Percentiles rank a stretch among this genome's conserved stretches.
These are phyloP conservation scores for Gila orcuttii DNA, from an alignment of 2,113 vertebrate genomes.

Conservation along the genomic window DNA sequence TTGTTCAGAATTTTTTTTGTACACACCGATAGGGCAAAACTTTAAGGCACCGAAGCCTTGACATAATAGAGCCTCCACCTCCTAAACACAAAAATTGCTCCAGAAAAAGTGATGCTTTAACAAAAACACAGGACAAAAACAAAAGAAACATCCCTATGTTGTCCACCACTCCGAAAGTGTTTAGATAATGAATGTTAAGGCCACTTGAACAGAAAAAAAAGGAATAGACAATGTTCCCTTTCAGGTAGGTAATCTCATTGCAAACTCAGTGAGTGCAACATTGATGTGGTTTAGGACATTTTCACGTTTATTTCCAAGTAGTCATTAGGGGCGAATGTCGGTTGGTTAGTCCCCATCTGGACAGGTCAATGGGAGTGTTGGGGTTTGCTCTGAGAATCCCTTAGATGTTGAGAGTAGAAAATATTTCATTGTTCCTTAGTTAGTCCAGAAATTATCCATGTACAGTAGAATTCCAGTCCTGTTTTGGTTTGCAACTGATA, in stretches of 20 bases:
- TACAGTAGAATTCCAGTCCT: slow-evolving; percentile 61
- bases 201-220: slow-evolving; percentile 77
- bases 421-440: slow-evolving; percentile 34
- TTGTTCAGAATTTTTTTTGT: slow-evolving; percentile 52
- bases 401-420: slow-evolving; percentile 12
- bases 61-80: slow-evolving; percentile 83
- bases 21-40: slow-evolving; percentile 75
- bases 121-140: slow-evolving; percentile 64
- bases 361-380: slow-evolving; percentile 8
- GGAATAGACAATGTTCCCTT: slow-evolving; percentile 76
- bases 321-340: slow-evolving; percentile 45
- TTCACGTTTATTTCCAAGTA: slow-evolving; percentile 40
- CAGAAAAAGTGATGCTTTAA: slow-evolving; percentile 65
- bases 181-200: slow-evolving; percentile 76
- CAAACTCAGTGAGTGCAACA: slow-evolving; percentile 78
- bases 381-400: slow-evolving; percentile 25
- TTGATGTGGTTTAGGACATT: slow-evolving; percentile 54
- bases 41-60: slow-evolving; percentile 85
- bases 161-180: slow-evolving; percentile 72
- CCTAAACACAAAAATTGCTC: slow-evolving; percentile 79
- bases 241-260: slow-evolving; percentile 80
- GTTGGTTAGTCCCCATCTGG: slow-evolving; percentile 58
- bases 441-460: slow-evolving; percentile 75
- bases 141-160: slow-evolving; percentile 46
- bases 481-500: slow-evolving; percentile 70